Base-by-base conservation (phyloP, 2,888 invertebrate genomes). In the Argyra leucocephala region DNA sequence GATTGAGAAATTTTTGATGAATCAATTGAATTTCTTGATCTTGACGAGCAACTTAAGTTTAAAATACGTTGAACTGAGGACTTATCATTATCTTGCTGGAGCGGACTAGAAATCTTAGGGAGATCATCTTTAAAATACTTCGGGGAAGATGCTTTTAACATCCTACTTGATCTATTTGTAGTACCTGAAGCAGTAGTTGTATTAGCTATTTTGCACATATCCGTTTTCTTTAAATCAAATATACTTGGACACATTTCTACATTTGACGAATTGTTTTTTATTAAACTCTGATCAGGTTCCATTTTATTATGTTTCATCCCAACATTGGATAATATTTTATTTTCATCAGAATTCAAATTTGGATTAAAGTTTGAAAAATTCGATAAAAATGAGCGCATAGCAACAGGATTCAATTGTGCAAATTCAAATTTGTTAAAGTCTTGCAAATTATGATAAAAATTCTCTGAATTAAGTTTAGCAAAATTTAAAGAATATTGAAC, bases 1-100 rank as follows among this genome's bases (percentile, higher is more conserved):
- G 77, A 78, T 24, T 85, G 77, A 0, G 76, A 71, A 63, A 78
- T 79, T 61, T 72, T 66, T 58, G 5, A 37, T 62, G 1, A 67
- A 59, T 68, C 67, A 62, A 66, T 3, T 57, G 67, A 37, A 59
- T 65, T 69, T 66, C 64, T 69, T 60, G 69, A 77, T 70, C 84
- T 83, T n/a, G n/a, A n/a, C n/a, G n/a, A n/a, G 67, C 86, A 82
- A 73, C 86, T 87, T 63, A 88, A 79, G 72, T 88, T 88, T 61
- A 87, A 76, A 2, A 85, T 87, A 72, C 84, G 85, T 68, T 84
- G 83, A 24, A 84, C 84, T 69, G 67, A 64, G 83, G 84, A 71
- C 84, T 63, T 66, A 0, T 68, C 64, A 7, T 68, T 66, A 15
- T 36, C 60, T 61, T 64, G 61, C 76, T 80, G 69, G 77, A 80